Percentiles rank a stretch among this genome's conserved stretches.
Conservation (phyloP, 2,113 vertebrate species). For the Hippocampus barbouri region DNA sequence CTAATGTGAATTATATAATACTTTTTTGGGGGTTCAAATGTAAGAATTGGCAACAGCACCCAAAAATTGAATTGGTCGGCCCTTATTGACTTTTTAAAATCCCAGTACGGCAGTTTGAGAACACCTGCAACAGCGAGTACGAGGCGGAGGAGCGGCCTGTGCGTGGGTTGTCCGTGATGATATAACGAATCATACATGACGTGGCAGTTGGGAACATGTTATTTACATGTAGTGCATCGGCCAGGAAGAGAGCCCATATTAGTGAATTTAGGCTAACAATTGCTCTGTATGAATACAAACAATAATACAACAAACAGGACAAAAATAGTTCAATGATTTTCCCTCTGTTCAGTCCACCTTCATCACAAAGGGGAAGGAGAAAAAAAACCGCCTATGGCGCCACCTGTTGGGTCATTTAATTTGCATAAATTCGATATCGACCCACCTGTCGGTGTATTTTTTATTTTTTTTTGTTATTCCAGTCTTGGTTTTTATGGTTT, state of each 20-base stretch:
- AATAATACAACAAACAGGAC: not conserved
- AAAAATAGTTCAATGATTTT: conserved; percentile 2
- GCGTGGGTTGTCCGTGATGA: too few species aligned
- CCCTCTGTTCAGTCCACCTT: conserved; percentile 37
- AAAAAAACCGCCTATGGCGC: not conserved
- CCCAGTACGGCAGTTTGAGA: not conserved
- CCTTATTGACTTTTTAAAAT: too few species aligned
- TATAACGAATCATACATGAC: conserved; percentile 7
- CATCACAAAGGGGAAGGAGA: conserved; percentile 38
- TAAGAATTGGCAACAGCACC: too few species aligned
- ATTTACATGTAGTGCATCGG: conserved; percentile 76
- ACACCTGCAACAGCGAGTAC: not conserved
- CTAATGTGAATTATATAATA: too few species aligned
- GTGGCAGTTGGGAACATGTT: conserved; percentile 18
- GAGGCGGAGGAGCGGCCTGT: not conserved
- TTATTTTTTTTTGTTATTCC: not conserved
- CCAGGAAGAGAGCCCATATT: not conserved
- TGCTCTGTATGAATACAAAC: not conserved
- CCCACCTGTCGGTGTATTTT: not conserved
- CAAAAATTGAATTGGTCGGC: too few species aligned
- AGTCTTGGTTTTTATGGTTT: not conserved
- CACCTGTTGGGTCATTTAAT: not conserved
- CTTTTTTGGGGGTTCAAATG: too few species aligned
- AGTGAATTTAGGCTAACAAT: conserved; percentile 14
- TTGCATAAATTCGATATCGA: not conserved